Percentiles rank a stretch among this genome's conserved stretches.
Evolutionary conservation across 2,888 invertebrate species (phyloP).

Genomic region (Parnassius glacialis): DNA sequence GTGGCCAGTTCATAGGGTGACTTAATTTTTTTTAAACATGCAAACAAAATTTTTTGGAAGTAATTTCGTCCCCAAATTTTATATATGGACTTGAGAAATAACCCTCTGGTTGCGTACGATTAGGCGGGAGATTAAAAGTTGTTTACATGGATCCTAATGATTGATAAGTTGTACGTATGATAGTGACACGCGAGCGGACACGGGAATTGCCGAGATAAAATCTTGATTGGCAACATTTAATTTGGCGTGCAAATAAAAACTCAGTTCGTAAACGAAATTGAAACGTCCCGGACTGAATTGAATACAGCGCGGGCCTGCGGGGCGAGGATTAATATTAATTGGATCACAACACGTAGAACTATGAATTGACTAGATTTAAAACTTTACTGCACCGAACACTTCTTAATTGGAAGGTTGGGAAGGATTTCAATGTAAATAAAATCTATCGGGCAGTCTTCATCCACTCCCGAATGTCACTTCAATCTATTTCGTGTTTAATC

Average conservation of each 20-base stretch:
- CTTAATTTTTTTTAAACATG: no score
- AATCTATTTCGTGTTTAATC: conserved; percentile 21
- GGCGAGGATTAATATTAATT: conserved; percentile 70
- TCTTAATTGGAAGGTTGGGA: conserved; percentile 47
- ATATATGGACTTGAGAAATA: not conserved
- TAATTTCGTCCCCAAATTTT: no score
- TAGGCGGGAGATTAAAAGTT: conserved; percentile 9
- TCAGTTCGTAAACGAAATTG: conserved; percentile 59
- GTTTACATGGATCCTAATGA: conserved; percentile 8
- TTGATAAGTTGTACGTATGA: not conserved
- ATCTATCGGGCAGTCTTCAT: conserved; percentile 28
- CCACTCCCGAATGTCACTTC: conserved; percentile 24
- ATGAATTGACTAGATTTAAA: conserved; percentile 54
- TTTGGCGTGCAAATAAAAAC: conserved; percentile 61
- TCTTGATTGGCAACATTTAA: conserved; percentile 59
- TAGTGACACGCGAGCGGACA: conserved; percentile 13
- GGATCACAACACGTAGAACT: conserved; percentile 61
- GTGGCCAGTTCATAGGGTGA: not conserved
- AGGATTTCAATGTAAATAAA: conserved; percentile 36
- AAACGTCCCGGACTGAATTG: conserved; percentile 62
- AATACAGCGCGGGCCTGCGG: conserved; percentile 53
- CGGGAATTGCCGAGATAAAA: conserved; percentile 37
- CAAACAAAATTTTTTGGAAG: no score
- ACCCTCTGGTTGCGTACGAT: not conserved
- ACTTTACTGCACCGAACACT: conserved; percentile 43